phyloP scores from a whole-genome alignment of 2,797 vertebrate species.

The Megalops cyprinoides region DNA sequence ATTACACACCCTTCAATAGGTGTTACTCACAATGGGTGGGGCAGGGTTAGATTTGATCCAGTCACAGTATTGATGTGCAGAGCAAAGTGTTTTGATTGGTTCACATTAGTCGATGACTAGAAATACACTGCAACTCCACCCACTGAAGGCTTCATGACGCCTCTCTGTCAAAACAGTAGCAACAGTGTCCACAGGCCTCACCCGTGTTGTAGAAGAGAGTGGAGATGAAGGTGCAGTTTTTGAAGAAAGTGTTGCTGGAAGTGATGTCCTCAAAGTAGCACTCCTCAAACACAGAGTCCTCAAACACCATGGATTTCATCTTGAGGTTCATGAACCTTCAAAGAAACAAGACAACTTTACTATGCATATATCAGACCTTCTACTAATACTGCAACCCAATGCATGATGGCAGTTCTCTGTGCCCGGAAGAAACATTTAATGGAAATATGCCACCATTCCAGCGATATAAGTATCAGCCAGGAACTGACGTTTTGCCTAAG shows the following conservation, averaged over 20 bases:
- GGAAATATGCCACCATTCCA: no score
- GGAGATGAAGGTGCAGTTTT: conserved; percentile 94
- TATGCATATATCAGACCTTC: neutral
- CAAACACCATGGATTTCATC: conserved; percentile 93
- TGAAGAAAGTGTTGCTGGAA: conserved; percentile 96
- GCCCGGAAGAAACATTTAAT: neutral
- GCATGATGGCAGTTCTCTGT: neutral
- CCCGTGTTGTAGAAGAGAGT: conserved; percentile 97
- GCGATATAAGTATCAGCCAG: no score
- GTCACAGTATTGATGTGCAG: neutral
- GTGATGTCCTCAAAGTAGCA: conserved; percentile 97
- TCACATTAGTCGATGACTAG: no score
- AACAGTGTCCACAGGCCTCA: conserved; percentile 48
- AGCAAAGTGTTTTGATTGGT: neutral
- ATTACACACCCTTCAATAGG: neutral
- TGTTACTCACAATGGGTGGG: neutral
- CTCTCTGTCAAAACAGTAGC: neutral
- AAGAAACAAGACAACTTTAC: conserved; percentile 1
- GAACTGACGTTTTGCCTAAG: no score
- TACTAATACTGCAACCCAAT: neutral
- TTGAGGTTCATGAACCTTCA: conserved; percentile 90
- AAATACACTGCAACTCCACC: no score
- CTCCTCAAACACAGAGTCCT: conserved; percentile 93
- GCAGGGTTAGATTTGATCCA: neutral
- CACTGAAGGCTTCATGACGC: neutral